Base-by-base conservation (phyloP, 2,888 invertebrate genomes). In the Euclidia mi region DNA sequence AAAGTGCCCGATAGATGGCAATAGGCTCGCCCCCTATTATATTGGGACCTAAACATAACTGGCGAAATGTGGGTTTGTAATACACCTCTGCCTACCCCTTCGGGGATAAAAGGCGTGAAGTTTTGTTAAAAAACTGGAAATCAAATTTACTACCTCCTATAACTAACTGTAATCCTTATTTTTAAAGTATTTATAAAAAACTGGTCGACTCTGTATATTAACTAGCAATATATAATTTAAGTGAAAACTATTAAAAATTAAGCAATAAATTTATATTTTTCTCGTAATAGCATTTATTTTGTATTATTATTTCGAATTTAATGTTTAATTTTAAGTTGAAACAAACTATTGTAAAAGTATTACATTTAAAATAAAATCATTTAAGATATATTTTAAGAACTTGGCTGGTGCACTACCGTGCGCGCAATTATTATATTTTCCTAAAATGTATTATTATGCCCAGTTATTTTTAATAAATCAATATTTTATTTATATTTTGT, bases 151-250 rank as follows among this genome's bases (percentile, higher is more conserved):
- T 6, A 25, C 20, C 20, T 25, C 20, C 4, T 3, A 3, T 25
- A 6, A 11, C 0, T 6, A n/a, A 3, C 12, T 3, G 11, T 14
- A 12, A 0, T n/a, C 12, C 1, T n/a, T 3, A 34, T 14, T n/a
- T 11, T 11, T 6, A 11, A 14, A 28, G 52, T 58, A 45, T 7
- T 53, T 70, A 72, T 65, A 7, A 72, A 72, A 70, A 72, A 56
- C 69, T 72, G 70, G 70, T 70, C 70, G 70, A 70, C 69, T n/a
- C 6, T n/a, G 14, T 6, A 7, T 25, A 17, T 17, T 18, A 11
- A 18, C 17, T 2, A 41, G 12, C 20, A 11, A n/a, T 31, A 28
- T 31, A 37, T 29, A 9, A 25, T 32, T 44, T 35, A 29, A 11
- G 10, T 25, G 41, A 34, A 15, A 18, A 9, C 2, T 17, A 35